Evolutionary conservation across 1,140 invertebrate species (phyloP).

Genomic region (Diachasmimorpha longicaudata): DNA sequence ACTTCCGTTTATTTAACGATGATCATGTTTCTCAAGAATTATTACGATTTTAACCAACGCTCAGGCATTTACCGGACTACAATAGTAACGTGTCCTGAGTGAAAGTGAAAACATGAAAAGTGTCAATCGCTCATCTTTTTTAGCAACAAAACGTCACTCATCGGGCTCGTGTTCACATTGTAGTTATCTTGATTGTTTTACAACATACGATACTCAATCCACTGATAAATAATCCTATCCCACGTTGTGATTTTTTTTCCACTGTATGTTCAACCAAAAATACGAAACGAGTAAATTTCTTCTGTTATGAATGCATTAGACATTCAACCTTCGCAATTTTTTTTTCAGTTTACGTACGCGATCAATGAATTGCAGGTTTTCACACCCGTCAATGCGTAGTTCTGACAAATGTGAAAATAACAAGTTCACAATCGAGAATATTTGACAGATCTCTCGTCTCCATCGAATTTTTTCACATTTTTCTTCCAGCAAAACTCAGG

Average conservation of each 20-base stretch:
- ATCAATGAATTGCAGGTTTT: neutral
- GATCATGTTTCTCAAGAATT: too few species aligned
- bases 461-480: neutral
- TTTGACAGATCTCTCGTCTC: too few species aligned
- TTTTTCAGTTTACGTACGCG: neutral
- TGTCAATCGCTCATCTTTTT: neutral
- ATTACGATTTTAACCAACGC: too few species aligned
- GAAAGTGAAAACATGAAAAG: too few species aligned
- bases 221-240: neutral
- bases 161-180: neutral
- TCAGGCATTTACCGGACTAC: too few species aligned
- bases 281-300: neutral
- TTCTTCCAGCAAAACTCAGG: neutral
- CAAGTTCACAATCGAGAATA: neutral
- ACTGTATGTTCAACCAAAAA: neutral
- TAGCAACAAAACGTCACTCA: neutral
- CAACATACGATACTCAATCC: neutral
- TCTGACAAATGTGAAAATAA: neutral
- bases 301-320: neutral
- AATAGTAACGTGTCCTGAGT: too few species aligned
- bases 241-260: neutral
- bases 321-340: neutral
- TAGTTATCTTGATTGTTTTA: neutral
- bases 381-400: neutral
- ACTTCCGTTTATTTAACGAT: too few species aligned